Evolutionary conservation across 2,113 vertebrate genomes (phyloP).

Genomic region (Oophaga pumilio): DNA sequence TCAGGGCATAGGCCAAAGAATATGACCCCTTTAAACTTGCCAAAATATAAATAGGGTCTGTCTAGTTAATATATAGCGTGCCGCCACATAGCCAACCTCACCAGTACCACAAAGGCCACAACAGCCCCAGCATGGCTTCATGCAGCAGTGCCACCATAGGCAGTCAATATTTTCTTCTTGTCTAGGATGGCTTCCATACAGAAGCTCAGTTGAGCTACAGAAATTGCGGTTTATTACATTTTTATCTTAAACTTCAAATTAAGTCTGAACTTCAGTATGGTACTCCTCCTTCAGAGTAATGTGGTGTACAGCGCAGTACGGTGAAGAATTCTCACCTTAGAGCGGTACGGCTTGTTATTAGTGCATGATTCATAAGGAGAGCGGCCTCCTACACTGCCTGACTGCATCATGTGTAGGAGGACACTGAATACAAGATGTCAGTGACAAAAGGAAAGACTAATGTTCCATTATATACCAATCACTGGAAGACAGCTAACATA

Average conservation of each 20-base stretch:
- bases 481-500: background rate
- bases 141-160: too few relatives aligned
- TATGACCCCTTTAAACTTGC: too few relatives aligned
- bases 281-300: background rate
- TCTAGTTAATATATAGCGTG: too few relatives aligned
- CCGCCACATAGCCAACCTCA: too few relatives aligned
- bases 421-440: background rate
- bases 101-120: too few relatives aligned
- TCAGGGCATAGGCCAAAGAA: too few relatives aligned
- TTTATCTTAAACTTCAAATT: background rate
- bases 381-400: background rate
- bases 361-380: background rate
- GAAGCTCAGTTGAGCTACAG: background rate
- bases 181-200: too few relatives aligned
- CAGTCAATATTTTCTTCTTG: too few relatives aligned
- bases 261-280: background rate
- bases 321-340: background rate
- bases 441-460: background rate
- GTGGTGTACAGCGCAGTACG: background rate
- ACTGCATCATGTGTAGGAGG: background rate
- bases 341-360: background rate
- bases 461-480: background rate
- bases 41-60: too few relatives aligned
- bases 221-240: background rate
- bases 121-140: too few relatives aligned